Percentiles rank a stretch among this genome's conserved stretches.
phyloP scores from a whole-genome alignment of 2,113 vertebrate genomes.

The Eolophus roseicapilla region DNA sequence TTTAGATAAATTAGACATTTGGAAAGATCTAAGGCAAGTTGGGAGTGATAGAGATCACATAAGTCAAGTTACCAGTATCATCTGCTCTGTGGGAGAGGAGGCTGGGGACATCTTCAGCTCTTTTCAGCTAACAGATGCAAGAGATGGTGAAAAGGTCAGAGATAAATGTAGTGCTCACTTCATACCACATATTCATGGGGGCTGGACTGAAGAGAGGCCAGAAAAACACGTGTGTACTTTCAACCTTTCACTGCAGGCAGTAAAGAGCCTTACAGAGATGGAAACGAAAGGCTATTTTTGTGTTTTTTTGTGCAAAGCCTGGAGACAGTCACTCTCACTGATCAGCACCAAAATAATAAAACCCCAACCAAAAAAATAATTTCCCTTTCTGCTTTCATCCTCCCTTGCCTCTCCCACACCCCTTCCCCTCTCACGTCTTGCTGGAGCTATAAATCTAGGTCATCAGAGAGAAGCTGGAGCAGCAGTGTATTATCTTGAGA shows the following conservation, averaged over 20 bases:
- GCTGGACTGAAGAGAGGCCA: constrained; percentile 55
- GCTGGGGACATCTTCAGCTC: constrained; percentile 39
- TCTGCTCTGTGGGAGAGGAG: constrained; percentile 64
- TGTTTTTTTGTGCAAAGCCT: constrained; percentile 30
- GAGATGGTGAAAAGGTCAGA: constrained; percentile 73
- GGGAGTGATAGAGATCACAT: constrained; percentile 18
- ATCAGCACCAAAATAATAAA: constrained; percentile 32
- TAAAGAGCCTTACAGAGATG: constrained; percentile 32
- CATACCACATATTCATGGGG: constrained; percentile 57
- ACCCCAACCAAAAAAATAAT: constrained; percentile 48
- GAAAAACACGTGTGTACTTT: constrained; percentile 65
- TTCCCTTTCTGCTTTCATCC: constrained; percentile 43
- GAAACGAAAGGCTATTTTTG: constrained; percentile 41
- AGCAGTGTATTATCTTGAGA: constrained; percentile 69
- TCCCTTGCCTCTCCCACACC: neutral
- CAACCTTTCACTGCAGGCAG: constrained; percentile 66
- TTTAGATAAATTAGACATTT: constrained; percentile 3
- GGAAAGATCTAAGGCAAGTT: constrained; percentile 23
- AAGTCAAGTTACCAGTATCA: constrained; percentile 52
- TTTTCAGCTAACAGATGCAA: constrained; percentile 70
- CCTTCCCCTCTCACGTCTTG: neutral
- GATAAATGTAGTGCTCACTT: constrained; percentile 70
- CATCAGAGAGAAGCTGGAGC: constrained; percentile 63
- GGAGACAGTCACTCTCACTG: neutral
- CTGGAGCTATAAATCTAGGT: constrained; percentile 51